Evolutionary conservation across 2,888 invertebrate genomes (phyloP).

Genomic region (Drosophila nr. perissopoda): DNA sequence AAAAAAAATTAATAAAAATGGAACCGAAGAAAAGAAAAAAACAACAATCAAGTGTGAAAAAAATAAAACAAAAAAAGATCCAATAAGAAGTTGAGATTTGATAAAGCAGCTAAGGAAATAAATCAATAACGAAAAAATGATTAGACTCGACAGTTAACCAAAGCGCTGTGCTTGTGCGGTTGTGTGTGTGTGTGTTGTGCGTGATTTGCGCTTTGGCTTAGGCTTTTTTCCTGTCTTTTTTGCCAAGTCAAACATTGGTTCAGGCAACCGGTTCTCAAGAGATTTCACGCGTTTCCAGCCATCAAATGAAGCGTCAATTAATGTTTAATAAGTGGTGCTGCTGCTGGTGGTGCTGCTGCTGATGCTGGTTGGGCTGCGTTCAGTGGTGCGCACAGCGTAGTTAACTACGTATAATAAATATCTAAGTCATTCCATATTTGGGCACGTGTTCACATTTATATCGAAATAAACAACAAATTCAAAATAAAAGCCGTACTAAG

Average conservation of each 20-base stretch:
- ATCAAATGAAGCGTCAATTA: slow-evolving; percentile 75
- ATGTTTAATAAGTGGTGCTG: slow-evolving; percentile 62
- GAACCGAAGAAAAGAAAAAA: slow-evolving; percentile 12
- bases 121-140: slow-evolving; percentile 71
- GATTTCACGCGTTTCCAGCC: slow-evolving; percentile 73
- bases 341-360: slow-evolving; percentile 8
- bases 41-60: slow-evolving; percentile 27
- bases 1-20: slow-evolving; percentile 10
- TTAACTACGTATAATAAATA: slow-evolving; percentile 1
- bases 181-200: slow-evolving; percentile 31
- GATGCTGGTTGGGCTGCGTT: not conserved
- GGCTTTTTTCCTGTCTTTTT: slow-evolving; percentile 45
- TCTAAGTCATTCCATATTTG: slow-evolving; percentile 3
- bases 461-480: not conserved
- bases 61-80: slow-evolving; percentile 6
- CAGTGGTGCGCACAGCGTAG: not conserved
- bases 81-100: slow-evolving; percentile 37
- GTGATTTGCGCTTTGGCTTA: slow-evolving; percentile 55
- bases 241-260: slow-evolving; percentile 55
- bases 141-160: slow-evolving; percentile 65
- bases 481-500: slow-evolving; percentile 19
- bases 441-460: slow-evolving; percentile 48
- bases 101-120: slow-evolving; percentile 76
- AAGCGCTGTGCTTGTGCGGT: slow-evolving; percentile 13
- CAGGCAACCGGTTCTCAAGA: slow-evolving; percentile 75